Evolutionary conservation across 2,888 invertebrate genomes (phyloP), one percentile per base, ranked within the genome.

Genomic region (Iselma pallidipennis): DNA sequence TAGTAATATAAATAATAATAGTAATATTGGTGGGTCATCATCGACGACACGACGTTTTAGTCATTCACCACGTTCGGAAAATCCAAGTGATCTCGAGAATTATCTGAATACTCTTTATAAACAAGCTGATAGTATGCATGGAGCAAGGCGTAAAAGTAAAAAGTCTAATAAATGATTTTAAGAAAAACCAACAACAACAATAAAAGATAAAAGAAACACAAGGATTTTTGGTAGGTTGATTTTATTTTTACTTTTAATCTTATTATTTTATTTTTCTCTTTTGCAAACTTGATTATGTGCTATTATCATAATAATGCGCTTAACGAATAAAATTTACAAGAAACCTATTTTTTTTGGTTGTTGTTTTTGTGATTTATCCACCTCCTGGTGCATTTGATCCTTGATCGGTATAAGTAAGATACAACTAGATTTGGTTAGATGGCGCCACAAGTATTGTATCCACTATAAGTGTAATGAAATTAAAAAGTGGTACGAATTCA

Each of bases 91-190:
- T 78, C 84, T 93, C 67, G 92, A 93, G 78, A 91, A 92, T 81
- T 89, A 93, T 79, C 85, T 94, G 72, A 92, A 91, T 82, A 91
- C 89, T 74, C 82, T 93, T 67, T 92, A 91, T 82, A 89, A 86
- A 76, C 89, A 91, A 76, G 85, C 86, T 45, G 83, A 83, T 19
- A 68, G 64, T 52, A 74, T 71, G 28, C 79, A 57, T 65, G 70
- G 66, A 64, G 78, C 52, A 61, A 80, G 69, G 55, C 74, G 77
- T 67, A 76, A 72, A 66, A 79, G 75, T 66, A 79, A 76, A 66
- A 79, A 78, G 62, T 66, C 71, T 57, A 76, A 74, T 55, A 75
- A 77, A 70, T 78, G 69, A 74, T 67, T 63, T 7, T 26, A 42
- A 37, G 19, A 19, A 9, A 16, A 37, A 9, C 16, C 2, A 19